Evolutionary conservation across 1,140 invertebrate species (phyloP), one percentile per base, ranked within the genome.

Genomic region (Brachionus rubens): DNA sequence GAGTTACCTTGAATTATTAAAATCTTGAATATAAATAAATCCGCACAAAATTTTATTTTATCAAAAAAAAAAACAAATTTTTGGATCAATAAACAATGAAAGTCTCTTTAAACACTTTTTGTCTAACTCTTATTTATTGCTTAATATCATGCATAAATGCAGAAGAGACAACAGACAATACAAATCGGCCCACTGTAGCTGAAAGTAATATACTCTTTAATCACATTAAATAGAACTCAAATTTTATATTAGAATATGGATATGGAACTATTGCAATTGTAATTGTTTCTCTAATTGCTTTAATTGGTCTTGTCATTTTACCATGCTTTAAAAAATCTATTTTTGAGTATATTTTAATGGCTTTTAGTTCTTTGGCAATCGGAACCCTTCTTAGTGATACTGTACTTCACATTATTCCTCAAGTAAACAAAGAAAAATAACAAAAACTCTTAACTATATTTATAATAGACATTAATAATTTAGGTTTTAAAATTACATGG

Each of bases 321-420:
- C 50, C 50, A 16, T 56, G 50, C 14, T 54, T 76, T 56, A 72
- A 72, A 40, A 48, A 54, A 50, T 21, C 28, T 16, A 70, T 70
- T 33, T 72, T 40, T 40, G 46, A 50, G 6, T 10, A 48, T 36
- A 16, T 72, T 1, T 14, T 72, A 10, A 26, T 30, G 16, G 47
- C 47, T 16, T 46, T 65, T 24, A 65, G 26, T n/a, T 54, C 54
- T 1, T 78, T 87, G 16, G 85, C 84, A 43, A 83, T 86, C 16
- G 85, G 85, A 9, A 83, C 83, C 2, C 76, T 87, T 30, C 76
- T 80, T 43, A 80, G 82, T n/a, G 86, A 87, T 78, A 82, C 86
- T 24, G 9, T 87, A 0, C 76, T 87, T 1, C 86, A 87, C 80
- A 81, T 87, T 2, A 78, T 87, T n/a, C 86, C 86, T 0, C 6